These are phyloP conservation scores for Melanerpes aurifrons DNA, from an alignment of 2,113 vertebrate genomes.

Conservation along the genomic window DNA sequence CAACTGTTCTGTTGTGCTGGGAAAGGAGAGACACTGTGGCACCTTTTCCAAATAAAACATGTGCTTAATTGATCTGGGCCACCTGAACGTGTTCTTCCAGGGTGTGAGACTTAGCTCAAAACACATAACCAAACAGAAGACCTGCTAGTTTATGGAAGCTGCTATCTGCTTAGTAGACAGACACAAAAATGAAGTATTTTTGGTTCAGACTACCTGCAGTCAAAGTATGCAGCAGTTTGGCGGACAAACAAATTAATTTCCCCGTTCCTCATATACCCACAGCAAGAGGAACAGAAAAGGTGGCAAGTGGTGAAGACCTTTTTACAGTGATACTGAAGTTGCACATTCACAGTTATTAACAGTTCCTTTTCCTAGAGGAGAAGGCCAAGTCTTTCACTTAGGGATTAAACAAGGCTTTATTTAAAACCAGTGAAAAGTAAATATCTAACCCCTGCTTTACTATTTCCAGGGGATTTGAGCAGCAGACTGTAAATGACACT, in stretches of 20 bases:
- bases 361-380: conserved; percentile 1
- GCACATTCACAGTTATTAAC: conserved; percentile 26
- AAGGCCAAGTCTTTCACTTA: conserved; percentile 8
- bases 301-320: background rate
- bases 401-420: conserved; percentile 38
- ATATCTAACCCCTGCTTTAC: conserved; percentile 10
- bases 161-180: background rate
- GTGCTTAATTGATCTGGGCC: background rate
- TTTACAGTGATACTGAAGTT: background rate
- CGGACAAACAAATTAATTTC: background rate
- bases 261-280: background rate
- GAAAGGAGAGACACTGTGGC: background rate
- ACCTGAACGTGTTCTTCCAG: background rate
- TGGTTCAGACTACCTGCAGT: background rate
- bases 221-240: background rate
- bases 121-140: background rate
- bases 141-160: background rate
- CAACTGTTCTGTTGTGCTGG: background rate
- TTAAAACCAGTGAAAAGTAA: conserved; percentile 53
- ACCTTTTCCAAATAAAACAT: background rate
- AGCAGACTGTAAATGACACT: conserved; percentile 50
- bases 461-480: conserved; percentile 32
- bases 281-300: background rate
- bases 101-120: background rate
- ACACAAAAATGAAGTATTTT: background rate